A percentile compares a stretch with the other conserved stretches of the same genome.
phyloP scores from a whole-genome alignment of 2,888 invertebrate species.

The Parapristionchus giblindavisi region DNA sequence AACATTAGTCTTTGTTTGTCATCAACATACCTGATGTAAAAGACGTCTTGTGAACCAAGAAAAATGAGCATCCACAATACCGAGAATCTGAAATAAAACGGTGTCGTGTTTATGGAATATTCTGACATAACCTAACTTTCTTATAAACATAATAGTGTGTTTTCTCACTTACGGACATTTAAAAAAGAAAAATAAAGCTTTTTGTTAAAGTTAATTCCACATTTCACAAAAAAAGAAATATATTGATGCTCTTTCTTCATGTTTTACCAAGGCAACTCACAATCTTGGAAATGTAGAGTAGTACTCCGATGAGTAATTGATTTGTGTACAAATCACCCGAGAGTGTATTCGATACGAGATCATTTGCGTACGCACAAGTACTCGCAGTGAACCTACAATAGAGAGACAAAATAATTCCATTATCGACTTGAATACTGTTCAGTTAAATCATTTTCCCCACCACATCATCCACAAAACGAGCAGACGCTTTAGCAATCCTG shows the following conservation, averaged over 20 bases:
- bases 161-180: too few species aligned
- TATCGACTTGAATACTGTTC: too few species aligned
- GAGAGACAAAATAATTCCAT: too few species aligned
- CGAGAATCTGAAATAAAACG: conserved; percentile 19
- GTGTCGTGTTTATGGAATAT: too few species aligned
- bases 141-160: too few species aligned
- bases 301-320: conserved; percentile 66
- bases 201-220: too few species aligned
- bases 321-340: conserved; percentile 65
- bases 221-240: too few species aligned
- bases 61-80: neutral
- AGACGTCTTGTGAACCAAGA: neutral
- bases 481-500: conserved; percentile 52
- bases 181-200: too few species aligned
- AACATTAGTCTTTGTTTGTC: neutral
- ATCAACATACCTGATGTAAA: neutral
- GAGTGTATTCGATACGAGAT: conserved; percentile 63
- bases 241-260: neutral
- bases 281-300: conserved; percentile 65
- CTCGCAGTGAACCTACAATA: conserved; percentile 58
- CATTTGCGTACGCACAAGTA: conserved; percentile 67
- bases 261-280: conserved; percentile 37
- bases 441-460: too few species aligned
- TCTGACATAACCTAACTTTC: too few species aligned
- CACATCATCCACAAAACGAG: conserved; percentile 67